phyloP scores from a whole-genome alignment of 2,888 invertebrate species.

The Conchocele bisecta region DNA sequence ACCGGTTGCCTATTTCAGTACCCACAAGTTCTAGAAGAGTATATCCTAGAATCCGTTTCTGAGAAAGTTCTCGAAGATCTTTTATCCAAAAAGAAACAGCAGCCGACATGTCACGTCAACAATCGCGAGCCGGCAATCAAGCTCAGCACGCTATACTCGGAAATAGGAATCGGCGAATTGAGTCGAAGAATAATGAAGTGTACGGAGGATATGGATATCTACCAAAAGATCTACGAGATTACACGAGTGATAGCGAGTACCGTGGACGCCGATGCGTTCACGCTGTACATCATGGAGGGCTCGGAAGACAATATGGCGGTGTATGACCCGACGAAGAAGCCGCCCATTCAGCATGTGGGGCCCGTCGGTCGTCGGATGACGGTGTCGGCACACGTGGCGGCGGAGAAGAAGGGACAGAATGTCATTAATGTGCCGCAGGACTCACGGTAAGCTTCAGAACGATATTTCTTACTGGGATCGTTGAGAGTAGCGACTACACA shows the following conservation, averaged over 20 bases:
- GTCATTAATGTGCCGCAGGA: constrained; percentile 58
- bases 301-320: constrained; percentile 53
- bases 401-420: constrained; percentile 51
- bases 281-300: constrained; percentile 56
- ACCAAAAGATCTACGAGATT: constrained; percentile 45
- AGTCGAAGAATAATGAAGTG: constrained; percentile 34
- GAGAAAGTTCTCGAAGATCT: constrained; percentile 48
- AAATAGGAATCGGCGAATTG: constrained; percentile 37
- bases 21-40: constrained; percentile 60
- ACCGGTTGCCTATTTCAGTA: too few species aligned
- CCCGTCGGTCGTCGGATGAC: constrained; percentile 58
- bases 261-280: constrained; percentile 49
- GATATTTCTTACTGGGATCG: too few species aligned
- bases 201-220: constrained; percentile 40
- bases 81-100: constrained; percentile 18
- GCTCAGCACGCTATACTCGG: constrained; percentile 28
- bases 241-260: constrained; percentile 41
- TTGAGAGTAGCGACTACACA: too few species aligned
- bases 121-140: not conserved
- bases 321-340: constrained; percentile 34
- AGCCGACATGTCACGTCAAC: not conserved
- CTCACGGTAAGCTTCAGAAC: constrained; percentile 36
- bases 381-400: constrained; percentile 64
- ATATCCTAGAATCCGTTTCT: constrained; percentile 48
- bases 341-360: constrained; percentile 47